A percentile compares a stretch with the other conserved stretches of the same genome.
These are phyloP conservation scores for Echeneis naucrates DNA, from an alignment of 2,797 vertebrate species.

Conservation along the genomic window DNA sequence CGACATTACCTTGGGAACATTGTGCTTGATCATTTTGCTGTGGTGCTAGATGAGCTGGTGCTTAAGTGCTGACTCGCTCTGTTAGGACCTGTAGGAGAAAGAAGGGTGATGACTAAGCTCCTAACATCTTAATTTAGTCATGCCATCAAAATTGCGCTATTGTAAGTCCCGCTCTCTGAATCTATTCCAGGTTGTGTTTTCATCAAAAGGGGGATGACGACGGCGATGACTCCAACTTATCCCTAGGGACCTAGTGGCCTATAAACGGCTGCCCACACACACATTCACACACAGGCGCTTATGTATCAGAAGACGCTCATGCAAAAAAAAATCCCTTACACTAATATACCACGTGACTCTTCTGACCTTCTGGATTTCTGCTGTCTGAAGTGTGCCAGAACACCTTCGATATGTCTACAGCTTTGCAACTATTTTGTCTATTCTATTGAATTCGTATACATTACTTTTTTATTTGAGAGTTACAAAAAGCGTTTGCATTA, in stretches of 20 bases:
- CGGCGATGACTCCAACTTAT: constrained; percentile 55
- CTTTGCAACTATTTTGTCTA: neutral
- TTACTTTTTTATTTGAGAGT: neutral
- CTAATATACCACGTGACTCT: constrained; percentile 31
- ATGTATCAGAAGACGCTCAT: constrained; percentile 35
- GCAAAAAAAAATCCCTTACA: constrained; percentile 7
- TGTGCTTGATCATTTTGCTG: neutral
- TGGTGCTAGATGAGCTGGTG: constrained; percentile 15
- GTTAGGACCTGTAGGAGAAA: constrained; percentile 25
- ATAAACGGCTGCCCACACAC: constrained; percentile 54
- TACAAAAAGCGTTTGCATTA: neutral
- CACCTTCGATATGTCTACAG: constrained; percentile 4
- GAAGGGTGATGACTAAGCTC: constrained; percentile 52
- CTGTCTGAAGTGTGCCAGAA: constrained; percentile 18
- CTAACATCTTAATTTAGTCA: constrained; percentile 24
- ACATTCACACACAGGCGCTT: constrained; percentile 11
- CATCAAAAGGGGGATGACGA: constrained; percentile 48
- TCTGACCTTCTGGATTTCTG: constrained; percentile 57
- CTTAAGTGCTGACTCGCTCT: constrained; percentile 52
- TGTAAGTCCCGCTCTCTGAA: constrained; percentile 27
- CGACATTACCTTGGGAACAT: too few relatives aligned
- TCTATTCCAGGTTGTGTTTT: constrained; percentile 62
- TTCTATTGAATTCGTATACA: neutral
- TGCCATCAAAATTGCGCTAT: constrained; percentile 8
- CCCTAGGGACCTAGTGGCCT: constrained; percentile 65